These are phyloP conservation scores for Cyprinodon brontotheroides DNA, from an alignment of 2,113 vertebrate species.

Conservation along the genomic window DNA sequence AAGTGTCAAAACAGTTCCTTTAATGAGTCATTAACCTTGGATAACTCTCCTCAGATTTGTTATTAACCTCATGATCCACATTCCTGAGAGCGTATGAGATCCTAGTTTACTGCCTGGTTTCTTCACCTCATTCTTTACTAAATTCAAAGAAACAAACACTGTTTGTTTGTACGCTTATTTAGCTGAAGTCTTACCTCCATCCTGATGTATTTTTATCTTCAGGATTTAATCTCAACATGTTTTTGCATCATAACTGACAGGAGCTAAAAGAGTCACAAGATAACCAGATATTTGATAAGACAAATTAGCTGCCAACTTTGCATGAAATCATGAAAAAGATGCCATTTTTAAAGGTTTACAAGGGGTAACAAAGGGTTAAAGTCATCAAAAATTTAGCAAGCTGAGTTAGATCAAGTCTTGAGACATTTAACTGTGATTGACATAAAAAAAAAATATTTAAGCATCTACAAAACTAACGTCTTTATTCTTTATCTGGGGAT, in stretches of 20 bases:
- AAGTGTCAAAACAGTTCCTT: neutral
- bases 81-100: neutral
- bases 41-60: constrained; percentile 14
- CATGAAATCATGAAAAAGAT: too few relatives aligned
- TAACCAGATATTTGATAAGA: too few relatives aligned
- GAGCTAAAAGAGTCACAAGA: too few relatives aligned
- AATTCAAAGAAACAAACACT: neutral
- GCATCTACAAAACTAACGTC: neutral
- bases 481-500: neutral
- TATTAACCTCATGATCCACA: constrained; percentile 18
- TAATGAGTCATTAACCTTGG: neutral
- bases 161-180: neutral
- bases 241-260: neutral
- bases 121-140: neutral
- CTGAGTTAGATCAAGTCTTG: neutral
- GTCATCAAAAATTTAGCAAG: neutral
- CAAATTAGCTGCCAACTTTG: too few relatives aligned
- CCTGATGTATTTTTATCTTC: too few relatives aligned
- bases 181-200: neutral
- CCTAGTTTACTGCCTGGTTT: constrained; percentile 1
- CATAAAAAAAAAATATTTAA: neutral
- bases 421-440: neutral
- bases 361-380: neutral
- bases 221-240: neutral
- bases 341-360: too few relatives aligned